Evolutionary conservation across 2,888 invertebrate genomes (phyloP), one percentile per base, ranked within the genome.

Genomic region (Acronicta alni): DNA sequence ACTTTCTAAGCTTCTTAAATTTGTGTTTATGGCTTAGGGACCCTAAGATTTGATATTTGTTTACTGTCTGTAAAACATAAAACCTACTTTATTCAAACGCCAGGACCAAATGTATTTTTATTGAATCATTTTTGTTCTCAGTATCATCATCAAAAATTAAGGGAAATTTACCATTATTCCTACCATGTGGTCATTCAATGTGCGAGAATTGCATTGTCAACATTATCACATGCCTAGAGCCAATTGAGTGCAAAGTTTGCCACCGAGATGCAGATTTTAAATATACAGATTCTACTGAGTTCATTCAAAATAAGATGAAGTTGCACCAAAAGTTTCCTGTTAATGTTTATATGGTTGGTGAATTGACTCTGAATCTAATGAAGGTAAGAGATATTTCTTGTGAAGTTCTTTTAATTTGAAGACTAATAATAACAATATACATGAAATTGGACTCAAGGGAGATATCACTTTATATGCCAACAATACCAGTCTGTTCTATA

Each of bases 101-200:
- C 26, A 6, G 26, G 9, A 26, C 9, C 9, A 12, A 30, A 30
- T 30, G 12, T 30, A n/a, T 6, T 4, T 6, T 35, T 35, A 1
- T n/a, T n/a, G 17, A 42, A 18, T 42, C 35, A 30, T 30, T 17
- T 5, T 3, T 23, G 26, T 55, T 79, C 78, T 47, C 75, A 90
- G 89, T 73, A 17, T 42, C 75, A 6, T 58, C 84, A 47, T 72
- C 82, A 1, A 73, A 82, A 26, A 38, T 72, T 32, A 85, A 86
- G 72, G 72, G 73, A 5, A 92, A 91, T 59, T 72, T 92, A 37
- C 97, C 97, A 0, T 86, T 97, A 20, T 86, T 96, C 38, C 83
- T 97, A 58, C 78, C 92, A 62, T 97, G 97, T 80, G 96, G 96
- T 0, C 97, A 97, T 83, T 92, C 95, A 3, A 91, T 96, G 75